Percentiles rank a stretch among this genome's conserved stretches.
Evolutionary conservation across 2,888 invertebrate genomes (phyloP).

Genomic region (Nomada lathburiana): DNA sequence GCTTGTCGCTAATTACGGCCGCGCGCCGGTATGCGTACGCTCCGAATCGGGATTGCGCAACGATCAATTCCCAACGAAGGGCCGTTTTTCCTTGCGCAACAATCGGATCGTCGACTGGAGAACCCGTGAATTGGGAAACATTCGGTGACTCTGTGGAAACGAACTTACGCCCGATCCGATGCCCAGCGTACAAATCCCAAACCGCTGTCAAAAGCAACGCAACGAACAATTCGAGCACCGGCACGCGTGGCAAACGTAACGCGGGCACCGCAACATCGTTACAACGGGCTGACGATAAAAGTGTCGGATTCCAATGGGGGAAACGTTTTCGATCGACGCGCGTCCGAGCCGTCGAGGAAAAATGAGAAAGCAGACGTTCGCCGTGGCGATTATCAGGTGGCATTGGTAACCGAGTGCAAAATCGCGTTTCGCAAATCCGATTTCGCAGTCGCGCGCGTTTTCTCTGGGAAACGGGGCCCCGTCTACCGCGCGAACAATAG

Average conservation of each 20-base stretch:
- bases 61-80: slow-evolving; percentile 22
- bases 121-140: background rate
- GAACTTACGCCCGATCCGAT: no score
- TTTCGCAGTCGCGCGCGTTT: slow-evolving; percentile 44
- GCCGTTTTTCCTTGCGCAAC: background rate
- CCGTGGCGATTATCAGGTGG: slow-evolving; percentile 2
- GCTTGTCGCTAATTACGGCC: slow-evolving; percentile 61
- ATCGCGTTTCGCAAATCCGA: slow-evolving; percentile 47
- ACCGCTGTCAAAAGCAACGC: no score
- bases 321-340: no score
- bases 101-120: background rate
- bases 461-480: slow-evolving; percentile 37
- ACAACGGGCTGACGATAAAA: no score
- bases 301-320: no score
- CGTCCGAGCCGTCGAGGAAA: background rate
- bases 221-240: no score
- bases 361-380: background rate
- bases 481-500: slow-evolving; percentile 56
- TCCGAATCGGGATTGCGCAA: slow-evolving; percentile 59
- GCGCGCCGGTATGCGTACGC: slow-evolving; percentile 42
- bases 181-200: no score
- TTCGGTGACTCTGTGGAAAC: background rate
- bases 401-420: slow-evolving; percentile 23
- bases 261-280: no score
- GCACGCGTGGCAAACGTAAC: no score